Base-by-base conservation (phyloP, 2,113 vertebrate genomes). In the Nettapus auritus region DNA sequence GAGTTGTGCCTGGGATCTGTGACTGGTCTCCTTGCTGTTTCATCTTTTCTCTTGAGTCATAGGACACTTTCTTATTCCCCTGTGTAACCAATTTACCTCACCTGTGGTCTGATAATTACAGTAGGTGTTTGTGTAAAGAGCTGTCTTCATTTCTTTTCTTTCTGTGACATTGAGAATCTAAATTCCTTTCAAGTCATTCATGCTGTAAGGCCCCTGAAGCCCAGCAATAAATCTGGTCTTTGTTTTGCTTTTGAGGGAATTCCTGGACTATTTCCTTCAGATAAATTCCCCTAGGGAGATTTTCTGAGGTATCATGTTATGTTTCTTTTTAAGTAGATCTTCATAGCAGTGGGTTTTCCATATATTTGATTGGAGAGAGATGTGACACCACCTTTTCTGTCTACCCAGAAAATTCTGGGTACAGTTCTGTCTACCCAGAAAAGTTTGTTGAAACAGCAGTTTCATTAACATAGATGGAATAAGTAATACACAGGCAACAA, bases 211-310 rank as follows among this genome's bases (percentile, higher is more conserved):
- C 50, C 79, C 77, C 86, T 82, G 90, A 91, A 95, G 86, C 59
- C 70, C 67, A 64, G 53, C 34, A 73, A 60, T 77, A 56, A 0
- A 0, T 64, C 70, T 91, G 55, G 8, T 26, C 81, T 94, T 89
- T 91, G 59, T 78, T 88, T 93, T 69, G 82, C 67, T 90, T 89
- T 95, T 89, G 90, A 94, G 76, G 90, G 76, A 95, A 80, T 93
- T 93, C 36, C 78, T 66, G 62, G 19, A 63, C 59, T 2, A 3
- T 14, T 95, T 82, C 38, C 50, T 86, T 82, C 57, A 93, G 67
- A 84, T 69, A 59, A 87, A 11, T 11, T 76, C 53, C 50, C 84
- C 34, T 68, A 73, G 70, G 62, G 46, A 14, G 14, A 25, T 75
- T 76, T 85, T 91, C 33, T 76, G 48, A 89, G 62, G 8, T 44